A percentile compares a stretch with the other conserved stretches of the same genome.
Evolutionary conservation across 1,140 invertebrate genomes (phyloP).

Genomic region (Drosophila pachea): DNA sequence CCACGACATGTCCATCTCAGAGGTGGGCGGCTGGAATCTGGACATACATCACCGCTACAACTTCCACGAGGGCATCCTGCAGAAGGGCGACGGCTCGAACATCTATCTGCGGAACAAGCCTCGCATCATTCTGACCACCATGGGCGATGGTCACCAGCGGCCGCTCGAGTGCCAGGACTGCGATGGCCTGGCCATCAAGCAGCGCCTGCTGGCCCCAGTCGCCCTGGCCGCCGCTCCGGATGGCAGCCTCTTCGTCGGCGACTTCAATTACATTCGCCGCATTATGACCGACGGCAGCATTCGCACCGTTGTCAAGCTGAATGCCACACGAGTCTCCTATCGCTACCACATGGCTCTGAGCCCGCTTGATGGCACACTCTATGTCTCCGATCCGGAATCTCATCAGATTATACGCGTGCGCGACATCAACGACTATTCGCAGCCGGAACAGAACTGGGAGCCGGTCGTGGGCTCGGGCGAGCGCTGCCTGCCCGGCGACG

Average conservation of each 20-base stretch:
- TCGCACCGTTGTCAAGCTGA: slow-evolving; percentile 91
- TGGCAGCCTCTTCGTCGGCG: slow-evolving; percentile 96
- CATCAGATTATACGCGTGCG: slow-evolving; percentile 95
- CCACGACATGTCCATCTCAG: slow-evolving; percentile 97
- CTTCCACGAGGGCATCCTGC: slow-evolving; percentile 97
- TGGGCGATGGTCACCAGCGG: slow-evolving; percentile 95
- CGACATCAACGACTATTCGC: slow-evolving; percentile 89
- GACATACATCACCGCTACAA: slow-evolving; percentile 98
- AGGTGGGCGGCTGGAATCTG: slow-evolving; percentile 97
- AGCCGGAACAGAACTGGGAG: slow-evolving; percentile 95
- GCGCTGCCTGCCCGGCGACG: slow-evolving; percentile 94
- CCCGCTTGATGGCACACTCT: slow-evolving; percentile 94
- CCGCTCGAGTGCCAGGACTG: slow-evolving; percentile 90
- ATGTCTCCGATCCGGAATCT: slow-evolving; percentile 96
- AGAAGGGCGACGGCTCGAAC: slow-evolving; percentile 98
- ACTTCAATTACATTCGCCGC: slow-evolving; percentile 96
- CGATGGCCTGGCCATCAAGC: slow-evolving; percentile 89
- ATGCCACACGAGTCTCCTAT: slow-evolving; percentile 95
- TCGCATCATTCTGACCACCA: slow-evolving; percentile 92
- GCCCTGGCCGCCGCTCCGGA: slow-evolving; percentile 93
- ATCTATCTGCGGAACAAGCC: slow-evolving; percentile 97
- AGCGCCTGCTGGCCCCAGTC: slow-evolving; percentile 92
- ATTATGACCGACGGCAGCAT: slow-evolving; percentile 93
- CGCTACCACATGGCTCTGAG: slow-evolving; percentile 97
- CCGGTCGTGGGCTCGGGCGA: slow-evolving; percentile 93